Base-by-base conservation (phyloP, 2,888 invertebrate species). In the Meandrusa payeni region DNA sequence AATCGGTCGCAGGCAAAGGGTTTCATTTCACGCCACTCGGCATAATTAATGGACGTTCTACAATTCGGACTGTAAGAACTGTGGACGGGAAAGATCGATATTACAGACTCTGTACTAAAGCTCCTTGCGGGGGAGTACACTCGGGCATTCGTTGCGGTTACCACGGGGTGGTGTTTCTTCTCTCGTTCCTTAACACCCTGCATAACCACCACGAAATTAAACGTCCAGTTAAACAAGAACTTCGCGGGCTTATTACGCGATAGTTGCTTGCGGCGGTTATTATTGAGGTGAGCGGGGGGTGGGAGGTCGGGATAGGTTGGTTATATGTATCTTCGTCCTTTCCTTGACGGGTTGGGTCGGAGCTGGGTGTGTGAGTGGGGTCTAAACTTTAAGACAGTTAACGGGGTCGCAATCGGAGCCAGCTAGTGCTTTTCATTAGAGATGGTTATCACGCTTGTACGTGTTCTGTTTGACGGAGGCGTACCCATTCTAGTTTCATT, bases 301-400 rank as follows among this genome's bases (percentile, higher is more conserved):
- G 56, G 64, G 20, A 55, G 76, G 13, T 66, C 75, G 39, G 13
- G 32, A 46, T 57, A 48, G 10, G 34, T 15, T 65, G 69, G 78
- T 37, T 50, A 55, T 53, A 62, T 63, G 61, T 67, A 69, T 71
- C 73, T 78, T 77, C 68, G 59, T 61, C 66, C 68, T 64, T 68
- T 76, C 69, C 72, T 76, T 66, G 44, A 68, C 66, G 69, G 70
- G 70, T 57, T 61, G 77, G 60, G 67, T 51, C 28, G 56, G 61
- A 60, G 56, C 55, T 52, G 47, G 62, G 57, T 52, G 64, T 76
- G 77, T 79, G 80, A 57, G 77, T 61, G 66, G 67, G 69, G 69
- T 56, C 75, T 69, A 65, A 81, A 78, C 76, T 80, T 81, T 79
- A 82, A 87, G 85, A 87, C 81, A 80, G 82, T 81, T 81, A 78